Evolutionary conservation across 1,140 invertebrate species (phyloP), one percentile per base, ranked within the genome.

Genomic region (Parasteatoda tepidariorum): DNA sequence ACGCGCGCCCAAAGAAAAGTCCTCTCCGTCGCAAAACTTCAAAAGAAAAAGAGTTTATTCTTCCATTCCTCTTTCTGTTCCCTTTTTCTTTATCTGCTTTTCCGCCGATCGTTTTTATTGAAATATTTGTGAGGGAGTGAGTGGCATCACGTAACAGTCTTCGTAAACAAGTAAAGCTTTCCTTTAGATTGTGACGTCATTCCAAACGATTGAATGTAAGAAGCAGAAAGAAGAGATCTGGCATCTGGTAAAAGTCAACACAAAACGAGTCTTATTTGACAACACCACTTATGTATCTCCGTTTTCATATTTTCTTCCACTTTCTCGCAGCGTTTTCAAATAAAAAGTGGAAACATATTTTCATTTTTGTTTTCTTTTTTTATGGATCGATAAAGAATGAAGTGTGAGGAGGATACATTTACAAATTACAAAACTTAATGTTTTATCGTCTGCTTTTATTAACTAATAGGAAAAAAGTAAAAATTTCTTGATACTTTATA

Each of bases 221-320:
- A 6, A 31, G 57, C 28, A 55, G 22, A n/a, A 22, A 15, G 24
- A 54, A 26, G 55, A 33, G 28, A 55, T 22, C 3, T 15, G 62
- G 76, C 76, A 79, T 79, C 76, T 79, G 76, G 76, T 54, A 79
- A 79, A 57, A 79, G 64, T 79, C 76, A 79, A 79, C 64, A 48
- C 18, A 64, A 76, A 76, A 76, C 48, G 62, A 79, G 76, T 55
- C 59, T 22, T 18, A 61, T n/a, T 64, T 76, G 73, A 76, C 73
- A 76, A 59, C 26, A 33, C 59, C 73, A 75, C 33, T 75, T 61
- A 61, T 68, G 76, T 34, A 13, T 76, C 64, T 79, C 59, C 41
- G 64, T 79, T 79, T 79, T 79, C 62, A 68, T 79, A 79, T 79
- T 79, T 68, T 79, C 76, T 57, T 61, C 64, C n/a, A n/a, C n/a